Evolutionary conservation across 2,888 invertebrate species (phyloP), one percentile per base, ranked within the genome.

Genomic region (Amphipyra tragopoginis): DNA sequence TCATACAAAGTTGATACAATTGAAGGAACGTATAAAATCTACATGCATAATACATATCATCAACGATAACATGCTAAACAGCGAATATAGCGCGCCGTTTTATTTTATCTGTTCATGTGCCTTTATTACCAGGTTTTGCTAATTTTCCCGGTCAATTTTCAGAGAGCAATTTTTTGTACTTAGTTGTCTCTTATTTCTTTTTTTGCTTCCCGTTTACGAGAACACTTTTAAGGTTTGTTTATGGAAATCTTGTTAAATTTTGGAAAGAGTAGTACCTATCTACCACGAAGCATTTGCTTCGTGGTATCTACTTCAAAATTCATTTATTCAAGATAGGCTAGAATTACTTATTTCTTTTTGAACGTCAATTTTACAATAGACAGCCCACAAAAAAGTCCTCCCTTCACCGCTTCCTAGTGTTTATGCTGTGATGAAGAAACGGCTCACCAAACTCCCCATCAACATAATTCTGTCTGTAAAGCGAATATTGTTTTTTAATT

Each of bases 31-130:
- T 60, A 68, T 58, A 68, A 60, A 61, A 73, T 70, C 38, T 54
- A 59, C 75, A 73, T 73, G 75, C 65, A 72, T 72, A 69, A 69
- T 74, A 50, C 58, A 74, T 69, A 62, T 65, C 52, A 69, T 74
- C 70, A 62, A 40, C 21, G 26, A 59, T 62, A 62, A 58, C 47
- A 56, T 47, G 61, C 49, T 59, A 62, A 58, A 59, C 71, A 61
- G 54, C 42, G 57, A 34, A 26, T 49, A 55, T 36, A 34, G 53
- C 42, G 11, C 15, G 38, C 51, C 52, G 49, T 69, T 72, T 60
- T 51, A 50, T 68, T 73, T 59, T 53, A 63, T 73, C 13, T 15
- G 44, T 60, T 57, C 38, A 45, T 21, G 29, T 40, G 29, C 36
- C 39, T 63, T 49, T 68, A 47, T 47, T 33, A 53, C 9, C 29